phyloP scores from a whole-genome alignment of 2,888 invertebrate species.

The Liodrosophila aerea region DNA sequence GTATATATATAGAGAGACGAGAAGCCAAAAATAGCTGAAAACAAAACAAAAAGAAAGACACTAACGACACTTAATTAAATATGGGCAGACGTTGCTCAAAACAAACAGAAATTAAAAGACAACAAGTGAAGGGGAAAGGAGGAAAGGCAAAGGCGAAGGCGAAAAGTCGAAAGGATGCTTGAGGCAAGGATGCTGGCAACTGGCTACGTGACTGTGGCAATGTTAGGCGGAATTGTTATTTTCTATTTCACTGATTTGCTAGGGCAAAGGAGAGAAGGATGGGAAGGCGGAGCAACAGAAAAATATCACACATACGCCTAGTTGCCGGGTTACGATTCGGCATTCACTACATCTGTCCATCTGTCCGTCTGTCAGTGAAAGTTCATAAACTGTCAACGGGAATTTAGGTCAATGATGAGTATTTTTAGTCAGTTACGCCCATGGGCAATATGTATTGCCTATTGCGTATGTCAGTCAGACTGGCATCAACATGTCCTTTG shows the following conservation, averaged over 20 bases:
- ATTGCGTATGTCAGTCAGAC: constrained; percentile 10
- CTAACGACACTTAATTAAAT: constrained; percentile 46
- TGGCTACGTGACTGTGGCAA: constrained; percentile 40
- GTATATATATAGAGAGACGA: constrained; percentile 25
- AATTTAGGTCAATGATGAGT: constrained; percentile 68
- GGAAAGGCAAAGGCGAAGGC: no score
- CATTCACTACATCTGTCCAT: constrained; percentile 34
- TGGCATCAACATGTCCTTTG: constrained; percentile 3
- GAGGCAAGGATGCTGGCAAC: constrained; percentile 1
- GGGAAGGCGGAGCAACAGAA: constrained; percentile 47
- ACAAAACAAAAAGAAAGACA: constrained; percentile 2
- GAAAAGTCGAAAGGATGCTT: background rate
- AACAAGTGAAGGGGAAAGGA: background rate
- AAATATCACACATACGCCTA: constrained; percentile 61
- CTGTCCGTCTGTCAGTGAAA: constrained; percentile 33
- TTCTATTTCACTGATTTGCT: constrained; percentile 41
- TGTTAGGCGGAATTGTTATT: constrained; percentile 41
- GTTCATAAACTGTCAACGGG: constrained; percentile 51
- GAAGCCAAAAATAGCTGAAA: constrained; percentile 34
- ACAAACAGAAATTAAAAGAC: constrained; percentile 32
- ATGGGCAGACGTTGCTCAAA: constrained; percentile 30
- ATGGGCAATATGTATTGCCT: background rate
- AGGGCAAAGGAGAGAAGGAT: background rate
- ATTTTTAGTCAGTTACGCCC: constrained; percentile 50
- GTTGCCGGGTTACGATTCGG: constrained; percentile 23